Conservation (phyloP, 2,113 vertebrate genomes). For the Eptesicus fuscus region DNA sequence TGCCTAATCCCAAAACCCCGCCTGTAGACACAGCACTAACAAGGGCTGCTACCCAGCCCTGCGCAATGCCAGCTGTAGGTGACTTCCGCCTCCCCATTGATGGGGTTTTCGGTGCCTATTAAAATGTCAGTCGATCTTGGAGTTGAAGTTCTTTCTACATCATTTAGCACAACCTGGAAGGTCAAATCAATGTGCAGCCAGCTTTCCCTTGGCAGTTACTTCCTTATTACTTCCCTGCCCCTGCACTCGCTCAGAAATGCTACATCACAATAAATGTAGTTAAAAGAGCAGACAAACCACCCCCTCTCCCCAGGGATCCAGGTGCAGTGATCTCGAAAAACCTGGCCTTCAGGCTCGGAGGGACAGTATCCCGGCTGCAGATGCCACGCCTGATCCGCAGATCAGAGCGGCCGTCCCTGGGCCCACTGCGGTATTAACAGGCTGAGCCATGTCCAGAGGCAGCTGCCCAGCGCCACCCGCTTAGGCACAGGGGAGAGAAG, state of each 20-base stretch:
- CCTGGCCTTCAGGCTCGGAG: neutral
- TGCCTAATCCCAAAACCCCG: neutral
- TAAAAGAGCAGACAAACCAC: neutral
- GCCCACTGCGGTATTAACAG: neutral
- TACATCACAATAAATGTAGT: neutral
- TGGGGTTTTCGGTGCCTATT: constrained; percentile 2
- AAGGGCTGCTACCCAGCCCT: neutral
- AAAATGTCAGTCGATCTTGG: constrained; percentile 19
- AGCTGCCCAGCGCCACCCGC: neutral
- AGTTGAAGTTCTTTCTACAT: constrained; percentile 33
- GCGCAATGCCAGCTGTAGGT: neutral
- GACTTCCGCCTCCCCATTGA: neutral
- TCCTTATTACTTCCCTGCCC: neutral
- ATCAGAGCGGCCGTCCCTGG: neutral
- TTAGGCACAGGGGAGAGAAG: neutral
- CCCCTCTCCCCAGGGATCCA: neutral
- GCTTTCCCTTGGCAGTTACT: neutral
- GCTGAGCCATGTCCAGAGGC: neutral
- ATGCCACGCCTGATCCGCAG: neutral
- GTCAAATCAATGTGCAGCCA: neutral
- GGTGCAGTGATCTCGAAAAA: neutral
- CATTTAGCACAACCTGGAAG: constrained; percentile 47
- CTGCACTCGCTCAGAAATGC: neutral
- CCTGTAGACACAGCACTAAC: neutral
- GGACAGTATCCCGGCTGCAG: neutral